phyloP scores from a whole-genome alignment of 2,113 vertebrate species.

The Alligator mississippiensis region DNA sequence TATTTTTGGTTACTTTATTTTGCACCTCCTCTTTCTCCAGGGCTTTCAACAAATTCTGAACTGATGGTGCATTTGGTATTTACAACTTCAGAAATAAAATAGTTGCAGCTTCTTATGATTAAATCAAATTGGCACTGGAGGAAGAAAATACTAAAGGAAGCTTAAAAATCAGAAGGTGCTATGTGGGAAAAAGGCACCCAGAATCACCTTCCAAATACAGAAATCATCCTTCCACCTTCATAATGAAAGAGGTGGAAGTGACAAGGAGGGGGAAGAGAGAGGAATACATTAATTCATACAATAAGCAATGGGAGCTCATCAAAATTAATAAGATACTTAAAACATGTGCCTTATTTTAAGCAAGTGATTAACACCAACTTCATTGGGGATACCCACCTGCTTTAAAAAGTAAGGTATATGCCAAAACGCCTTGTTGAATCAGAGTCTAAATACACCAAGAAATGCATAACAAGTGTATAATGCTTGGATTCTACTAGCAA shows the following conservation, averaged over 20 bases:
- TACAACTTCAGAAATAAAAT: background rate
- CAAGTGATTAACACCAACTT: background rate
- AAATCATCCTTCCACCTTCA: background rate
- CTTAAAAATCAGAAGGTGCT: background rate
- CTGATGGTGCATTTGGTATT: background rate
- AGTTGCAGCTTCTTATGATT: background rate
- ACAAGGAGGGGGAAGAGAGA: background rate
- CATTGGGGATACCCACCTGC: background rate
- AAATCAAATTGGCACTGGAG: background rate
- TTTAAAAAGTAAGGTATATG: background rate
- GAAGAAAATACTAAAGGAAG: background rate
- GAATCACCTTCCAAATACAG: background rate
- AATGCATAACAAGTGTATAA: background rate
- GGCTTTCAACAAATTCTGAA: background rate
- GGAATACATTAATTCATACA: background rate
- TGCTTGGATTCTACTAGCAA: background rate
- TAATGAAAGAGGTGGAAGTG: background rate
- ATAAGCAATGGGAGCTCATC: background rate
- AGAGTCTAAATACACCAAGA: background rate
- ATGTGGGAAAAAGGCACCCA: background rate
- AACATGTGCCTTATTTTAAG: background rate
- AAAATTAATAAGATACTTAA: background rate
- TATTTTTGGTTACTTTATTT: background rate
- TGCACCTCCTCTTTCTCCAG: background rate
- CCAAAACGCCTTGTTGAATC: background rate